phyloP scores from a whole-genome alignment of 30 jellyfish, hydroid and myxozoan species.

The Aurelia sp. region DNA sequence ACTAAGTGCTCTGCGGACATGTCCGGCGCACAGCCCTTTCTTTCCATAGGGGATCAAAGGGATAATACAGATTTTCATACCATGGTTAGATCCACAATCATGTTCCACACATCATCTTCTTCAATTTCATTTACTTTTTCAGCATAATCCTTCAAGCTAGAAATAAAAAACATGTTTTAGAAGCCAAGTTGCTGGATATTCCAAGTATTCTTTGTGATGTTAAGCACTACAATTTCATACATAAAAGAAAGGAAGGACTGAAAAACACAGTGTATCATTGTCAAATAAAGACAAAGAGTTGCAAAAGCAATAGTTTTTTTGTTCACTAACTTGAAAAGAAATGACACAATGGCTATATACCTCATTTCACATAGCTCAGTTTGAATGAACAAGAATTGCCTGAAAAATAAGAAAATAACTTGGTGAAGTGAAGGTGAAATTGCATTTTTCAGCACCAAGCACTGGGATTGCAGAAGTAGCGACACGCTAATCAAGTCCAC shows the following conservation, averaged over 20 bases:
- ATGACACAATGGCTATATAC: background rate
- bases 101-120: conserved; percentile 91
- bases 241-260: too few relatives aligned
- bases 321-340: background rate
- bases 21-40: too few relatives aligned
- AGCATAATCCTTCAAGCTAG: conserved; percentile 90
- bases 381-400: conserved; percentile 88
- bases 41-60: too few relatives aligned
- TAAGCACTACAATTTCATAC: too few relatives aligned
- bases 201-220: too few relatives aligned
- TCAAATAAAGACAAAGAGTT: background rate
- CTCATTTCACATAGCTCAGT: conserved; percentile 97
- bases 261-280: too few relatives aligned
- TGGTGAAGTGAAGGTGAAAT: too few relatives aligned
- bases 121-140: conserved; percentile 74
- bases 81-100: conserved; percentile 73
- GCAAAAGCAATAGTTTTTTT: background rate
- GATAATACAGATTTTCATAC: background rate
- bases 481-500: too few relatives aligned
- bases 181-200: background rate
- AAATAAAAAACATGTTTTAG: background rate
- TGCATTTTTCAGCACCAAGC: too few relatives aligned
- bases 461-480: too few relatives aligned
- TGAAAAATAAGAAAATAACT: conserved; percentile 10
- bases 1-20: too few relatives aligned